Conservation (phyloP, 2,797 vertebrate genomes). For the Cheirogaleus major region DNA sequence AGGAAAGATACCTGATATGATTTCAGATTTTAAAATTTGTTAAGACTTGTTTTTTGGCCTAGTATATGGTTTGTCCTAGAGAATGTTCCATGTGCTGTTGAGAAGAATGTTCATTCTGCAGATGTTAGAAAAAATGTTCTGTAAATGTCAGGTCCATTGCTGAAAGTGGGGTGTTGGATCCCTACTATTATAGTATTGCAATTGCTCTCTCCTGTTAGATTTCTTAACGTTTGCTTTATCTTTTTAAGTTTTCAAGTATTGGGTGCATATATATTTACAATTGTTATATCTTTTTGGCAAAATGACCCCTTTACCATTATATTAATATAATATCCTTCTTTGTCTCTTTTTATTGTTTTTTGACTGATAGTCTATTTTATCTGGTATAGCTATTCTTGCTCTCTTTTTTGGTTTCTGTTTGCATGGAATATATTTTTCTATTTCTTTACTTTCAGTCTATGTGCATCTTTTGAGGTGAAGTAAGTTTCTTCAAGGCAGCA, state of each 20-base stretch:
- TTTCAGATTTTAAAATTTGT: not conserved
- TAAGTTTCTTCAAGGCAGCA: not conserved
- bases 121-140: not conserved
- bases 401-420: no score
- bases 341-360: no score
- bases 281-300: not conserved
- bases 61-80: not conserved
- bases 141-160: not conserved
- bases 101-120: not conserved
- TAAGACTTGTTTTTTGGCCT: not conserved
- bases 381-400: no score
- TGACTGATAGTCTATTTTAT: no score
- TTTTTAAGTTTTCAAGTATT: not conserved
- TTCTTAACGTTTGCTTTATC: not conserved
- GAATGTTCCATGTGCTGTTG: not conserved
- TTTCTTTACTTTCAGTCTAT: not conserved
- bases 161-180: no score
- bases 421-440: not conserved
- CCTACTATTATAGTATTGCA: not conserved
- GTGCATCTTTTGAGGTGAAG: not conserved
- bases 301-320: not conserved
- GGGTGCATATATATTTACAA: not conserved
- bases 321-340: no score
- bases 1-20: not conserved
- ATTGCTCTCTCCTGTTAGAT: not conserved